These are phyloP conservation scores for Aptenodytes patagonicus DNA, from an alignment of 2,113 vertebrate species.

Conservation along the genomic window DNA sequence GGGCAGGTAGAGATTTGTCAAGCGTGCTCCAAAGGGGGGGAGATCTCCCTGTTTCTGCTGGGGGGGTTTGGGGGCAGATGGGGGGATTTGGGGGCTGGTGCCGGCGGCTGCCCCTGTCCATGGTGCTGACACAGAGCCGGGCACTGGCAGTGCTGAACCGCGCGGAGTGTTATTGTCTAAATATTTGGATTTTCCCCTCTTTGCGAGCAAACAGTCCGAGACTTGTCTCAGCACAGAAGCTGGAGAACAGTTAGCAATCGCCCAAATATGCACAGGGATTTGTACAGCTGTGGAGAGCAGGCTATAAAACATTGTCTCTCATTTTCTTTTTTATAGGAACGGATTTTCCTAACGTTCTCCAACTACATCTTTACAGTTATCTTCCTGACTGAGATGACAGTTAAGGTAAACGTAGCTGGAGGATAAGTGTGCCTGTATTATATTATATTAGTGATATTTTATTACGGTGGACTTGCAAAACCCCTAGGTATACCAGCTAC, in stretches of 20 bases:
- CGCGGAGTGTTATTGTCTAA: fast-evolving
- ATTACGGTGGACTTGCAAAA: background rate
- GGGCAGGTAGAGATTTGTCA: background rate
- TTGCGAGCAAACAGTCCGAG: background rate
- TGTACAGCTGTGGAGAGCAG: background rate
- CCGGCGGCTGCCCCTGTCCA: background rate
- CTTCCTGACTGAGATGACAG: constrained; percentile 95
- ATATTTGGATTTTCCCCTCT: background rate
- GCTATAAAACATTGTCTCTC: background rate
- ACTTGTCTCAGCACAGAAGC: background rate
- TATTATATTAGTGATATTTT: background rate
- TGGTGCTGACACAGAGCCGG: constrained; percentile 11
- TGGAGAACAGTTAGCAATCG: background rate
- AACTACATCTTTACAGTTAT: constrained; percentile 98
- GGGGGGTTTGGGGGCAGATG: background rate
- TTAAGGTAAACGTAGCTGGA: constrained; percentile 84
- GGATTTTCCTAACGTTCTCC: constrained; percentile 93
- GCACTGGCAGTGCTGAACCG: fast-evolving
- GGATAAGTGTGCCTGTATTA: background rate
- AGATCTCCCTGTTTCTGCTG: background rate
- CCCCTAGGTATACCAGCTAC: background rate
- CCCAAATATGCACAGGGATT: background rate
- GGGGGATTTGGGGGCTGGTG: background rate
- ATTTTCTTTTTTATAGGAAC: constrained; percentile 79
- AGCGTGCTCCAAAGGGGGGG: background rate